phyloP scores from a whole-genome alignment of 2,113 vertebrate genomes.

The Psittacus erithacus region DNA sequence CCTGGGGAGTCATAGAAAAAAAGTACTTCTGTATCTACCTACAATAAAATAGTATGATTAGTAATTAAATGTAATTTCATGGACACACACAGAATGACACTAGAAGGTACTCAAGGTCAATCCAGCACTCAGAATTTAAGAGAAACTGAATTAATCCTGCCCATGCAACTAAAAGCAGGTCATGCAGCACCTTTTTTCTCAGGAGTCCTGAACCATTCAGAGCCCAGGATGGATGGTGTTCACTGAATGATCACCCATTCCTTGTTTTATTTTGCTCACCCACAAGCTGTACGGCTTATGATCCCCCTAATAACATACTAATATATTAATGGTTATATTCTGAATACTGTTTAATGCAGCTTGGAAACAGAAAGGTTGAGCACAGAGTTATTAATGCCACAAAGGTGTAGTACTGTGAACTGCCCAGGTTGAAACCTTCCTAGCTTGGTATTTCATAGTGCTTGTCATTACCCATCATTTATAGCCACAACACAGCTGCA shows the following conservation, averaged over 20 bases:
- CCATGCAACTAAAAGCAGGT: neutral
- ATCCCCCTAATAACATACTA: neutral
- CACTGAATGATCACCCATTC: neutral
- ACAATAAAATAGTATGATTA: constrained; percentile 2
- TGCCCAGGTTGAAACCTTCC: neutral
- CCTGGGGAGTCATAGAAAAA: neutral
- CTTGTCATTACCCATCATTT: neutral
- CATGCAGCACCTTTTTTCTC: neutral
- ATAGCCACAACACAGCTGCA: neutral
- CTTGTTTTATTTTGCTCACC: neutral
- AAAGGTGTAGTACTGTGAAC: neutral
- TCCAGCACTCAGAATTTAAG: neutral
- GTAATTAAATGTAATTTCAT: neutral
- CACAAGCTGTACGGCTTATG: neutral
- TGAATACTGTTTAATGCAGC: neutral
- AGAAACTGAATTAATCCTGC: neutral
- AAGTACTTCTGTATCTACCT: neutral
- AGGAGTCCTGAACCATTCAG: neutral
- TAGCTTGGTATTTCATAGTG: rapidly evolving
- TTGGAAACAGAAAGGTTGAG: neutral
- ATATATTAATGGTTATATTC: neutral
- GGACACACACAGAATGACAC: neutral
- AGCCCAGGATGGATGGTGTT: neutral
- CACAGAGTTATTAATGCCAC: neutral
- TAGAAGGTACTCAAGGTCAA: neutral